phyloP scores from a whole-genome alignment of 2,888 invertebrate species.

The Troides helena region DNA sequence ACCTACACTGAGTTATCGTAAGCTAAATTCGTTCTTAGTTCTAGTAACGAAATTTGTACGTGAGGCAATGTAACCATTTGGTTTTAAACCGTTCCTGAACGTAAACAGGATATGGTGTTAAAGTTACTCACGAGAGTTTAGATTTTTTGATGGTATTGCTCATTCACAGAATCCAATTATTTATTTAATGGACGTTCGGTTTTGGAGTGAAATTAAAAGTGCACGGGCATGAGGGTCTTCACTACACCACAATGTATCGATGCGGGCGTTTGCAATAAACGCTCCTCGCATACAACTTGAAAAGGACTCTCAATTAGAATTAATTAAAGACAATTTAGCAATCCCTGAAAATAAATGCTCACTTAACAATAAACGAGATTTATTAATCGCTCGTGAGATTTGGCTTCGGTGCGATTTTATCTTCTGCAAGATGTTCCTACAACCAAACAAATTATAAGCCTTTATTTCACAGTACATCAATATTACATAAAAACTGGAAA shows the following conservation, averaged over 20 bases:
- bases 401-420: constrained; percentile 28
- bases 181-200: constrained; percentile 40
- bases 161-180: constrained; percentile 48
- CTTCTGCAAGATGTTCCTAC: constrained; percentile 7
- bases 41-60: constrained; percentile 48
- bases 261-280: constrained; percentile 74
- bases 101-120: constrained; percentile 50
- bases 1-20: constrained; percentile 50
- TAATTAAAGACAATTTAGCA: constrained; percentile 80
- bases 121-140: constrained; percentile 37
- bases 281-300: constrained; percentile 62
- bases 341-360: constrained; percentile 69
- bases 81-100: constrained; percentile 46
- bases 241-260: constrained; percentile 49
- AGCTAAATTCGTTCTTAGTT: constrained; percentile 52
- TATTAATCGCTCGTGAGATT: constrained; percentile 55
- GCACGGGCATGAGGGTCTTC: constrained; percentile 56
- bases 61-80: constrained; percentile 56
- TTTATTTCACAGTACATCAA: background rate
- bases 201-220: constrained; percentile 59
- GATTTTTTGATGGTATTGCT: constrained; percentile 42
- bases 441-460: background rate
- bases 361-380: constrained; percentile 73
- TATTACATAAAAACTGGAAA: too few relatives aligned
- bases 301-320: constrained; percentile 75